These are phyloP conservation scores for Urocynchramus pylzowi DNA, from an alignment of 2,113 vertebrate genomes.

Conservation along the genomic window DNA sequence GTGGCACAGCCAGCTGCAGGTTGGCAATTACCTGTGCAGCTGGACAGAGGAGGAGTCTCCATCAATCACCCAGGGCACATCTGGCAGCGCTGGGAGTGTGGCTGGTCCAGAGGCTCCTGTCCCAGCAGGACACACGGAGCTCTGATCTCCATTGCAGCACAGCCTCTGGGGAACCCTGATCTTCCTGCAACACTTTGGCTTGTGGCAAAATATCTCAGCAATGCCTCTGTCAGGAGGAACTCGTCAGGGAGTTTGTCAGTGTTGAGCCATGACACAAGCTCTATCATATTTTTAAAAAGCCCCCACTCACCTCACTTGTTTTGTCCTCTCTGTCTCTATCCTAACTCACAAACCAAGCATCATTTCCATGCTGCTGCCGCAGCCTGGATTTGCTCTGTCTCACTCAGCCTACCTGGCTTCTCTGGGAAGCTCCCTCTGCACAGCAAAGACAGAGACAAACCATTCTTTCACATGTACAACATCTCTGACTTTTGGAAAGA, in stretches of 20 bases:
- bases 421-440: not conserved
- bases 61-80: not conserved
- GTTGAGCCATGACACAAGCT: not conserved
- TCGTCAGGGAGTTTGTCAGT: not conserved
- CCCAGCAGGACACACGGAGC: not conserved
- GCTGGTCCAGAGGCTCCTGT: not conserved
- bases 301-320: not conserved
- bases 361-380: not conserved
- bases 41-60: constrained; percentile 3
- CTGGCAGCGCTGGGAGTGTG: not conserved
- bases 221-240: not conserved
- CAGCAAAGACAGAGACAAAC: not conserved
- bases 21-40: constrained; percentile 57
- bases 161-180: not conserved
- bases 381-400: not conserved
- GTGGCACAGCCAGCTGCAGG: not conserved
- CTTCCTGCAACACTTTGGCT: not conserved
- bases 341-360: not conserved
- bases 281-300: not conserved
- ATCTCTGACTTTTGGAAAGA: not conserved
- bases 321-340: not conserved
- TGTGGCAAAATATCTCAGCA: not conserved
- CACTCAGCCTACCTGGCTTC: not conserved
- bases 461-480: not conserved
- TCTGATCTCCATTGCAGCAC: not conserved